Evolutionary conservation across 2,113 vertebrate genomes (phyloP), one percentile per base, ranked within the genome.

Genomic region (Willisornis vidua): DNA sequence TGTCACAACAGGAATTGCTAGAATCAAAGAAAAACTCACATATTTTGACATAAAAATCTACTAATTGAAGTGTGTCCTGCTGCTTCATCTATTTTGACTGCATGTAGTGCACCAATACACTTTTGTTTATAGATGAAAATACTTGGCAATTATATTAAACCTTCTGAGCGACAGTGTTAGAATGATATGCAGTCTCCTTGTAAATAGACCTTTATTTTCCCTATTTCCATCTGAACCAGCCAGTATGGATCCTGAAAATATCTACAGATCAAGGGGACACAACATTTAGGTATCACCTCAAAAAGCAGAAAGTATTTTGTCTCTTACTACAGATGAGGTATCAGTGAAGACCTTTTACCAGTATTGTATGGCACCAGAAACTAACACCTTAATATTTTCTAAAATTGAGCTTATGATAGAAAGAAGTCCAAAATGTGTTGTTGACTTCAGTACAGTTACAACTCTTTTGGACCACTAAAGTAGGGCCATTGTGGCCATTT

Each of bases 91-190:
- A 24, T 86, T 71, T 67, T 66, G 61, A 52, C 83, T 68, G 55
- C 46, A 87, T 90, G 18, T 37, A 66, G 77, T 72, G 29, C 52
- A 67, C 9, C 88, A 74, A 92, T 85, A 77, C 62, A 72, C 39
- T 90, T 91, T 82, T 61, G 17, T 82, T 86, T 84, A 85, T 89
- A 92, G 68, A 87, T 71, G 3, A 87, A 83, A 83, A 76, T 35
- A 82, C 73, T 90, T 61, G 73, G 28, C 3, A 87, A 33, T 65
- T 87, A 66, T 59, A 83, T 61, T 65, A 92, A 83, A 48, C 35
- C 10, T 89, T 84, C 33, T 19, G 79, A 89, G 13, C 5, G 12
- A 12, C 16, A 37, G 7, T 52, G 37, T 28, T 55, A 80, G 29
- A 46, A 62, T 43, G 55, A 66, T 66, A n/a, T 7, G 23, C 14